phyloP scores from a whole-genome alignment of 1,140 invertebrate species.

The Trissolcus basalis region DNA sequence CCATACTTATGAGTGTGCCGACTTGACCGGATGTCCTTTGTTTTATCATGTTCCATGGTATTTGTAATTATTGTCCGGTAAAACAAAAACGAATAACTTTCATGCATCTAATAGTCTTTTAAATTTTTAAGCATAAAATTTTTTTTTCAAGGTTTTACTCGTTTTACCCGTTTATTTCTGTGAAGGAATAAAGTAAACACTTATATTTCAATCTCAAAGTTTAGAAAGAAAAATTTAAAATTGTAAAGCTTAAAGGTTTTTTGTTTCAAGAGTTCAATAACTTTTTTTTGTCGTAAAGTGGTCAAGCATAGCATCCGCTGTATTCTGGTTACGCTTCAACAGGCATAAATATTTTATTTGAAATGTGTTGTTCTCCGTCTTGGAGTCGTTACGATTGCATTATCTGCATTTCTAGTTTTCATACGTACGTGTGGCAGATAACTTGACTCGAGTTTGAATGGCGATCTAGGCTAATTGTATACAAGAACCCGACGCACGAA shows the following conservation, averaged over 20 bases:
- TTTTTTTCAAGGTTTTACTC: too few species aligned
- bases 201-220: too few species aligned
- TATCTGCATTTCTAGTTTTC: slow-evolving; percentile 46
- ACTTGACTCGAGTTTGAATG: slow-evolving; percentile 30
- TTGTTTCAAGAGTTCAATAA: too few species aligned
- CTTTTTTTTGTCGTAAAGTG: too few species aligned
- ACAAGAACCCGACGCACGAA: background rate
- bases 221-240: too few species aligned
- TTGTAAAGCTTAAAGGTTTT: too few species aligned
- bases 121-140: too few species aligned
- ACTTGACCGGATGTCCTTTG: slow-evolving; percentile 47
- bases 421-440: slow-evolving; percentile 30
- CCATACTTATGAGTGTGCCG: background rate
- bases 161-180: too few species aligned
- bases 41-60: slow-evolving; percentile 13
- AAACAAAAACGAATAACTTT: too few species aligned
- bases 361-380: slow-evolving; percentile 11
- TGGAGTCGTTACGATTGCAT: slow-evolving; percentile 16
- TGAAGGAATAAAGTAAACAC: too few species aligned
- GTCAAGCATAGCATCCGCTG: too few species aligned
- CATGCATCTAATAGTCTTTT: too few species aligned
- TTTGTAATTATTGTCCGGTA: background rate
- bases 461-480: slow-evolving; percentile 46
- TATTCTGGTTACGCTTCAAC: slow-evolving; percentile 2
- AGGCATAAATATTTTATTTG: slow-evolving; percentile 9